Evolutionary conservation across 2,113 vertebrate genomes (phyloP).

Genomic region (Serinus canaria): DNA sequence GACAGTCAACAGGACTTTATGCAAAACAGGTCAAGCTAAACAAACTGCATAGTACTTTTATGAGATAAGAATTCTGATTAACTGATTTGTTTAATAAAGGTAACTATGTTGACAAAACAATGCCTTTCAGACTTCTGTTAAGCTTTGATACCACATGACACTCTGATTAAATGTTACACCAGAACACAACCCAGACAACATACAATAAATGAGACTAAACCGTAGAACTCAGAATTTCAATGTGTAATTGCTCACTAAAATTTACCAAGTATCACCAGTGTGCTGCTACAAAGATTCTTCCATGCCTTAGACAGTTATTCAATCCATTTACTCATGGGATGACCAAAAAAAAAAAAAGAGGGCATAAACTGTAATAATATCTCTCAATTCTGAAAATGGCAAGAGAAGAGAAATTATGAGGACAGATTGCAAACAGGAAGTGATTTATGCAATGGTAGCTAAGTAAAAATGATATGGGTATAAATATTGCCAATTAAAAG

Average conservation of each 20-base stretch:
- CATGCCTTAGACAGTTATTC: neutral
- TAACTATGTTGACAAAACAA: constrained; percentile 33
- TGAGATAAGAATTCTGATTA: constrained; percentile 9
- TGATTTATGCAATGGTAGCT: neutral
- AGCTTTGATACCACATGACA: neutral
- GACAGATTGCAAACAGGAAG: neutral
- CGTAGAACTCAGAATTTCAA: neutral
- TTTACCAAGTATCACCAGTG: neutral
- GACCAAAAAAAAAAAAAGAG: neutral
- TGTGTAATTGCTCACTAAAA: neutral
- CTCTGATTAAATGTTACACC: neutral
- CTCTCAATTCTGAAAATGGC: neutral
- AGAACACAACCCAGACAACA: neutral
- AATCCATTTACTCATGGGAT: neutral
- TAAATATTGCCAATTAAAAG: neutral
- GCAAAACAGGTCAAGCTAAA: constrained; percentile 33
- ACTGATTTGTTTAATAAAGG: constrained; percentile 31
- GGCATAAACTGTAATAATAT: neutral
- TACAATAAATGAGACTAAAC: neutral
- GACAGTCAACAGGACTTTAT: neutral
- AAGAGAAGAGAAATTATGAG: neutral
- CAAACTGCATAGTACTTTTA: neutral
- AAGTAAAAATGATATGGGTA: neutral
- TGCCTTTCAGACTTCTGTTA: neutral
- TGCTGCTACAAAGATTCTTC: neutral